A percentile compares a stretch with the other conserved stretches of the same genome.
Evolutionary conservation across 2,797 vertebrate genomes (phyloP).

Genomic region (Clarias laeviceps): DNA sequence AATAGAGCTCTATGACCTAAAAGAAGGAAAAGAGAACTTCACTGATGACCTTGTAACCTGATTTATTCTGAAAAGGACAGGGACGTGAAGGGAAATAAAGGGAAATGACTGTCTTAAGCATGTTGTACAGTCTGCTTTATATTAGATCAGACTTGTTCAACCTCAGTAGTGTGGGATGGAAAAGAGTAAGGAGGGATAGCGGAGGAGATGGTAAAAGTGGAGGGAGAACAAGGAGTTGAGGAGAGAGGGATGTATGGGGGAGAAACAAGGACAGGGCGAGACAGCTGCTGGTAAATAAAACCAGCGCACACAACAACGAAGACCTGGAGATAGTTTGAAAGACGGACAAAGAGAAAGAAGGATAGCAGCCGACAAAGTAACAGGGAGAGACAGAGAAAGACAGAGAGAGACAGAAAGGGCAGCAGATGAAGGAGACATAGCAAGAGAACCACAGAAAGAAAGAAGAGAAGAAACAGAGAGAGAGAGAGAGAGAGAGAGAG

Average conservation of each 20-base stretch:
- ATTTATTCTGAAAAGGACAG: neutral
- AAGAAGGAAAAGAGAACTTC: neutral
- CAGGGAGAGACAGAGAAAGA: neutral
- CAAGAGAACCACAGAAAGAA: neutral
- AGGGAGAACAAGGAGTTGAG: slow-evolving; percentile 25
- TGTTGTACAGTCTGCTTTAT: neutral
- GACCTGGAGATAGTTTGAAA: slow-evolving; percentile 48
- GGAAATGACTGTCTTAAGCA: neutral
- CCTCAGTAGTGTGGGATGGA: neutral
- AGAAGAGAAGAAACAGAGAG: neutral
- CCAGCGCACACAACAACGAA: slow-evolving; percentile 63
- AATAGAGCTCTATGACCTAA: neutral
- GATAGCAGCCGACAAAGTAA: neutral
- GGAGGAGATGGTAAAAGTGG: neutral
- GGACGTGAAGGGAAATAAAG: neutral
- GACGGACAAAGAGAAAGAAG: neutral
- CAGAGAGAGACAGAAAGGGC: neutral
- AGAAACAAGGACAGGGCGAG: slow-evolving; percentile 24
- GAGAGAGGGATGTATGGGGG: slow-evolving; percentile 57
- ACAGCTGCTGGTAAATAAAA: slow-evolving; percentile 51
- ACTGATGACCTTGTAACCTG: neutral
- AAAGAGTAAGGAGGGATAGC: slow-evolving; percentile 18
- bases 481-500: neutral
- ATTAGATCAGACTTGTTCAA: neutral
- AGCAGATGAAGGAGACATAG: neutral